Evolutionary conservation across 2,113 vertebrate genomes (phyloP), one percentile per base, ranked within the genome.

Genomic region (Brachyistius frenatus): DNA sequence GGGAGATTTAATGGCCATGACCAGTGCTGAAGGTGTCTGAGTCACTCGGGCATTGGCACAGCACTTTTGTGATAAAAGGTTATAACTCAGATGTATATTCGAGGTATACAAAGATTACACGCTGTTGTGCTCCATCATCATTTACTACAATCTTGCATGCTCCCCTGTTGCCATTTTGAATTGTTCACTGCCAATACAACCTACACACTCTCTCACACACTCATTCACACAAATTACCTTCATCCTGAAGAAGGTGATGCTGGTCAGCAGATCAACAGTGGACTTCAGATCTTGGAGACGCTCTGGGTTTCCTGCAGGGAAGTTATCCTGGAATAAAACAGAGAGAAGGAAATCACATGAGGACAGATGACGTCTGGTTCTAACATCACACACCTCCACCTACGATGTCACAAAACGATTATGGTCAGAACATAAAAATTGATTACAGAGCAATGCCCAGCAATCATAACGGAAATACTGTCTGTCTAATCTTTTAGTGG

Each of bases 211-310:
- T 2, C 58, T 10, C 68, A 36, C 41, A 23, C 58, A 70, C 72
- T 35, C 33, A 47, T 4, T 47, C 55, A 70, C 63, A 65, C 30
- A 76, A 8, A 11, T 32, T 95, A 98, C 98, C 97, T 99, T 99
- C 97, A 99, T 97, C 73, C 98, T 96, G 88, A 99, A 99, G 93
- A 99, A 99, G 0, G 98, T 96, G 88, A 99, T 99, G 91, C 98
- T 99, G 66, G 98, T 99, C 73, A 99, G 93, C 50, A 99, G 93
- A 78, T 99, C 98, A 46, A 99, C 97, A 1, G 98, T 99, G 30
- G 98, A 99, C 89, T 98, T 99, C 39, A 99, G 93, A 78, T 99
- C 98, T 53, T 96, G 97, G 4, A 99, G 95, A 72, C 98, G 95
- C 86, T 99, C 98, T 4, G 95, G 92, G 86, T 96, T 99, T 85